Base-by-base conservation (phyloP, 2,888 invertebrate species). In the Cylloceria caligata region DNA sequence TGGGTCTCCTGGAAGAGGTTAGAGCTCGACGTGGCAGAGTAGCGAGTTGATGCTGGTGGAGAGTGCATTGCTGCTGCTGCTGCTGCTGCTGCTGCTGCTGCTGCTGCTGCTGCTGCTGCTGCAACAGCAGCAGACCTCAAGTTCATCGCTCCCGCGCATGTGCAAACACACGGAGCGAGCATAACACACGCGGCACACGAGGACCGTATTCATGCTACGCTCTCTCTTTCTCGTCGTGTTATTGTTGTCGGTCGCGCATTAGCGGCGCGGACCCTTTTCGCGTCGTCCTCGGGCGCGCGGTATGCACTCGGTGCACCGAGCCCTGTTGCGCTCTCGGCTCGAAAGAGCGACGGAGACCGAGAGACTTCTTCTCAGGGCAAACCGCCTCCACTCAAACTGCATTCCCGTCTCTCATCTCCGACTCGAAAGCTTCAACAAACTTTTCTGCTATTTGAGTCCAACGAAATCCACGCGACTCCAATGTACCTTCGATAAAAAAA, bases 81-180 rank as follows among this genome's bases (percentile, higher is more conserved):
- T 11, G 65, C 49, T 47, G 62, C n/a, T n/a, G n/a, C n/a, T n/a
- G n/a, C n/a, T n/a, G n/a, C n/a, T n/a, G n/a, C n/a, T n/a, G n/a
- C n/a, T 39, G 65, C 27, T 74, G 42, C 24, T 60, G 72, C 36
- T 42, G 45, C 45, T 34, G 80, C 74, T 69, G 79, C 72, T 80
- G 80, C 84, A 62, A 73, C 82, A 30, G 82, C 84, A 77, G 78
- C 72, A 76, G 69, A 80, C 76, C 84, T 86, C 88, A 90, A 89
- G 91, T 90, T 91, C 91, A 91, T 90, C 90, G 90, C 90, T 88
- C 90, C 87, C 90, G 90, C 88, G 88, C 89, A 89, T 89, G 90
- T 89, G 88, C 88, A 90, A 90, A 90, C 88, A 88, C 86, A 84
- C 85, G 64, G 47, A 21, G 55, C 71, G 81, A 65, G 75, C 84